Evolutionary conservation across 2,888 invertebrate species (phyloP), one percentile per base, ranked within the genome.

Genomic region (Lymantria dispar): DNA sequence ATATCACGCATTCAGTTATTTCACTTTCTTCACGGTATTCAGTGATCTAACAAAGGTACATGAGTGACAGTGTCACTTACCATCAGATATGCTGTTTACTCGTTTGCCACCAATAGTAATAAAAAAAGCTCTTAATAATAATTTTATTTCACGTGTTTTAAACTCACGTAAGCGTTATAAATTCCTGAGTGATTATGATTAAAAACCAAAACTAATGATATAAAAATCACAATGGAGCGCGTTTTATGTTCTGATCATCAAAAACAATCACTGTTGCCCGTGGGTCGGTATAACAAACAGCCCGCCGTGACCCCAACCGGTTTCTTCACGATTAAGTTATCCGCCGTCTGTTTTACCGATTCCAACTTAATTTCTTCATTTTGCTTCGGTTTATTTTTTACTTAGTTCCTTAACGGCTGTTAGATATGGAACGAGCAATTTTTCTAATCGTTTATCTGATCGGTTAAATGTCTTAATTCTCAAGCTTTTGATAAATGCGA

Each of bases 331-430:
- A 85, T 85, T 86, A 85, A 85, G 84, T 78, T 83, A 87, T 86
- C 85, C 79, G 71, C 71, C 78, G 76, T 75, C 83, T 78, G 82
- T 85, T 84, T 80, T 80, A 87, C 80, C 80, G 81, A 86, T 85
- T 85, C 76, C 72, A 75, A 78, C 79, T 85, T 85, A 87, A 87
- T 87, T 85, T 87, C 85, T 86, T 86, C 85, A 86, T 87, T 86
- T 83, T 84, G 81, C 83, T 78, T 72, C 74, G 70, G 66, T 76
- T 70, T 72, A 58, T 72, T 69, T 68, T 64, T 68, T 66, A 67
- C 66, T 22, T 22, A 22, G 22, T 22, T 57, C 43, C 46, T 52
- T 55, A 68, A 59, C 54, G 56, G 54, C 63, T 63, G 51, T 65
- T 74, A 70, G 67, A 83, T 78, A 76, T 81, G 74, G 80, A 76